A percentile compares a stretch with the other conserved stretches of the same genome.
phyloP scores from a whole-genome alignment of 2,888 invertebrate species.

The Cataglyphis altisquamis region DNA sequence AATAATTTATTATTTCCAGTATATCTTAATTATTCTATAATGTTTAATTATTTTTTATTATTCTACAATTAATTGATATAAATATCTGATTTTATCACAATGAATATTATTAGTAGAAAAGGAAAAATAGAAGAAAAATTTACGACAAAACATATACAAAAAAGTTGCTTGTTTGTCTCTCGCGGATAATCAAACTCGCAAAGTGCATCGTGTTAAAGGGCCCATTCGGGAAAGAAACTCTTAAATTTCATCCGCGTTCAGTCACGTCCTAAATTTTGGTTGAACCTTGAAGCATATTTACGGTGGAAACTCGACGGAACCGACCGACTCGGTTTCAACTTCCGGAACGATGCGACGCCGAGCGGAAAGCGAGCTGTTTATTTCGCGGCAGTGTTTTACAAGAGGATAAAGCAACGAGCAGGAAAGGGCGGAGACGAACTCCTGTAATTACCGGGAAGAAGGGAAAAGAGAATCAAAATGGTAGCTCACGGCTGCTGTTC shows the following conservation, averaged over 20 bases:
- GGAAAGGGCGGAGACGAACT: slow-evolving; percentile 28
- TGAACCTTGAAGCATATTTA: slow-evolving; percentile 37
- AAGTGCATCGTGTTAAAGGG: background rate
- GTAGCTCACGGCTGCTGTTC: slow-evolving; percentile 7
- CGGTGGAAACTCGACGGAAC: slow-evolving; percentile 48
- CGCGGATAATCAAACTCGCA: background rate
- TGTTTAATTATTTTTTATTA: background rate
- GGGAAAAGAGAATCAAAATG: background rate
- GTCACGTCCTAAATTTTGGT: slow-evolving; percentile 38
- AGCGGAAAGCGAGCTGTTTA: slow-evolving; percentile 49
- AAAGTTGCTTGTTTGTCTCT: background rate
- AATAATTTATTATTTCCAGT: background rate
- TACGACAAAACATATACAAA: background rate
- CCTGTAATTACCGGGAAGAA: slow-evolving; percentile 41
- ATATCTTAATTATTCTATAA: background rate
- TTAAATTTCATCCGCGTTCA: slow-evolving; percentile 32
- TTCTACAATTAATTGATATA: background rate
- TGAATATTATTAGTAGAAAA: background rate
- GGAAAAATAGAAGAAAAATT: background rate
- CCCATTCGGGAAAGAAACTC: background rate
- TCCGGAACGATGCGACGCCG: slow-evolving; percentile 48
- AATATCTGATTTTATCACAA: background rate
- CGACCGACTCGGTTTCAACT: slow-evolving; percentile 47
- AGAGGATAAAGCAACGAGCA: slow-evolving; percentile 48
- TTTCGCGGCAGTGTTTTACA: slow-evolving; percentile 49